phyloP scores from a whole-genome alignment of 2,888 invertebrate species.

The Perithous albicinctus region DNA sequence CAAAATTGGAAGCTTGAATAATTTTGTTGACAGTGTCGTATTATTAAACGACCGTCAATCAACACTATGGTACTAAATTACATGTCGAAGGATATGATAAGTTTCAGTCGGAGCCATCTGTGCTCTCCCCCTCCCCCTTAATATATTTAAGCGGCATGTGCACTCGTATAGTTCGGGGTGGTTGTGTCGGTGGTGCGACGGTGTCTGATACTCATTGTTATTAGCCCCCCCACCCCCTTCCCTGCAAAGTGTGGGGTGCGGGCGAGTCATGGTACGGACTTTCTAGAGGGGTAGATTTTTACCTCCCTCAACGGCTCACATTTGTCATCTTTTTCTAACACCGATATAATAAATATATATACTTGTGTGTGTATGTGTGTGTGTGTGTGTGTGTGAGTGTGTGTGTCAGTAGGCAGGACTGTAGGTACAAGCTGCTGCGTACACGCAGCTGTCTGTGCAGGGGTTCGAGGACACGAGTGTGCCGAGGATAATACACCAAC shows the following conservation, averaged over 20 bases:
- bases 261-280: constrained; percentile 62
- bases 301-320: constrained; percentile 39
- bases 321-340: constrained; percentile 36
- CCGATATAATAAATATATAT: background rate
- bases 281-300: constrained; percentile 58
- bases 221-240: constrained; percentile 78
- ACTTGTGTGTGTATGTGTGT: constrained; percentile 10
- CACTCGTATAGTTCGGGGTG: constrained; percentile 57
- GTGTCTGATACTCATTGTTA: constrained; percentile 69
- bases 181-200: constrained; percentile 44
- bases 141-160: constrained; percentile 78
- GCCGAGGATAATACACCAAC: constrained; percentile 49
- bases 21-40: background rate
- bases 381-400: background rate
- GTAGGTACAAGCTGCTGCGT: constrained; percentile 48
- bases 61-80: background rate
- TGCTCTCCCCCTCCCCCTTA: constrained; percentile 68
- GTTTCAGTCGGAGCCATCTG: constrained; percentile 67
- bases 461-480: constrained; percentile 63
- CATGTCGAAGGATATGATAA: constrained; percentile 72
- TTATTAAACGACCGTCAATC: background rate
- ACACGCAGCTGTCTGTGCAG: constrained; percentile 71
- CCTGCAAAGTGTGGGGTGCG: constrained; percentile 70
- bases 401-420: background rate
- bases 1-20: too few species aligned